Evolutionary conservation across 2,888 invertebrate genomes (phyloP).

Genomic region (Rotaria magnacalcarata): DNA sequence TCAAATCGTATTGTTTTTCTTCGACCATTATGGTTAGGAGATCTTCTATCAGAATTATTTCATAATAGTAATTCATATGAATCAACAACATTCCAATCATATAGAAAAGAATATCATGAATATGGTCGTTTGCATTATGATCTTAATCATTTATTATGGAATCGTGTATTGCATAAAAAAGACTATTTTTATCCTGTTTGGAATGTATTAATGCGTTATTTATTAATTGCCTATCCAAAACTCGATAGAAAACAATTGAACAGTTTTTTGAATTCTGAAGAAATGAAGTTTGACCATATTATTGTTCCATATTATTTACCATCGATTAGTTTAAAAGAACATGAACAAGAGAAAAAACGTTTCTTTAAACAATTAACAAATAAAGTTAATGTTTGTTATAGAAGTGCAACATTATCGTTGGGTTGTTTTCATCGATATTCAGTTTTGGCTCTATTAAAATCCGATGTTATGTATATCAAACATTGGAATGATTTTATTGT

Average conservation of each 20-base stretch:
- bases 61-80: background rate
- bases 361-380: background rate
- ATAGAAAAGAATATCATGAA: background rate
- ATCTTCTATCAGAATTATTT: background rate
- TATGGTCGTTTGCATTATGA: constrained; percentile 18
- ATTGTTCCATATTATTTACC: constrained; percentile 10
- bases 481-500: constrained; percentile 30
- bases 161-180: constrained; percentile 2
- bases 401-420: background rate
- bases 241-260: background rate
- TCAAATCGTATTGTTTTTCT: constrained; percentile 16
- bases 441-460: background rate
- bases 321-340: background rate
- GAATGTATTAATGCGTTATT: background rate
- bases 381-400: background rate
- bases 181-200: background rate
- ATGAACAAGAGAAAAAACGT: background rate
- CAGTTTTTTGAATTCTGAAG: background rate
- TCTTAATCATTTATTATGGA: background rate
- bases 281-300: constrained; percentile 13
- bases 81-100: background rate
- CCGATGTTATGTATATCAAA: background rate
- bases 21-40: constrained; percentile 10
- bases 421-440: constrained; percentile 24
- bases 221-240: constrained; percentile 33